A percentile compares a stretch with the other conserved stretches of the same genome.
Evolutionary conservation across 2,888 invertebrate species (phyloP).

Genomic region (Gnatocerus cornutus): DNA sequence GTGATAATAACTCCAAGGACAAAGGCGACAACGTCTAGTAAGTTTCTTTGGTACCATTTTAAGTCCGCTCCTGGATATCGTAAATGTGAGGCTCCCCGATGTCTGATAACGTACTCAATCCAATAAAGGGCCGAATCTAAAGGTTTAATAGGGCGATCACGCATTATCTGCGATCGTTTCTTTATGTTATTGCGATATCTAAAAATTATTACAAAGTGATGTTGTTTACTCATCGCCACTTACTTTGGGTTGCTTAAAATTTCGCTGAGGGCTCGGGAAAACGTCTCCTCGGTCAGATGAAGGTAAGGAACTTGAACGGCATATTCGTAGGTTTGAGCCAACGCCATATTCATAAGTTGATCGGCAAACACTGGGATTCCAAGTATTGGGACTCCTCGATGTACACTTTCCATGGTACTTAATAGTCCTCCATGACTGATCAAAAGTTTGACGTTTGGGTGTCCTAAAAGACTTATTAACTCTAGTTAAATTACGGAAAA

Average conservation of each 20-base stretch:
- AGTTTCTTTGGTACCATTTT: slow-evolving; percentile 53
- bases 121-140: slow-evolving; percentile 57
- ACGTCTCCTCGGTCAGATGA: slow-evolving; percentile 63
- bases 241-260: slow-evolving; percentile 61
- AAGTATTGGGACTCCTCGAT: slow-evolving; percentile 55
- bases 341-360: slow-evolving; percentile 64
- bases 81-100: slow-evolving; percentile 60
- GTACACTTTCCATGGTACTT: slow-evolving; percentile 56
- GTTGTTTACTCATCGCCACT: neutral
- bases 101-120: slow-evolving; percentile 58
- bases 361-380: slow-evolving; percentile 58
- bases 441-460: slow-evolving; percentile 56
- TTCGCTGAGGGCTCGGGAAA: slow-evolving; percentile 60
- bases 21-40: slow-evolving; percentile 30
- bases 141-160: slow-evolving; percentile 56
- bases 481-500: too few relatives aligned
- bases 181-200: slow-evolving; percentile 55
- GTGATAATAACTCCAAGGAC: neutral
- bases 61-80: slow-evolving; percentile 57
- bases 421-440: slow-evolving; percentile 58
- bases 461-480: slow-evolving; percentile 51
- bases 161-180: slow-evolving; percentile 54
- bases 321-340: slow-evolving; percentile 69
- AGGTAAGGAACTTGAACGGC: slow-evolving; percentile 67
- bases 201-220: slow-evolving; percentile 11